Conservation (phyloP, 2,113 vertebrate genomes). For the Sciurus niger region DNA sequence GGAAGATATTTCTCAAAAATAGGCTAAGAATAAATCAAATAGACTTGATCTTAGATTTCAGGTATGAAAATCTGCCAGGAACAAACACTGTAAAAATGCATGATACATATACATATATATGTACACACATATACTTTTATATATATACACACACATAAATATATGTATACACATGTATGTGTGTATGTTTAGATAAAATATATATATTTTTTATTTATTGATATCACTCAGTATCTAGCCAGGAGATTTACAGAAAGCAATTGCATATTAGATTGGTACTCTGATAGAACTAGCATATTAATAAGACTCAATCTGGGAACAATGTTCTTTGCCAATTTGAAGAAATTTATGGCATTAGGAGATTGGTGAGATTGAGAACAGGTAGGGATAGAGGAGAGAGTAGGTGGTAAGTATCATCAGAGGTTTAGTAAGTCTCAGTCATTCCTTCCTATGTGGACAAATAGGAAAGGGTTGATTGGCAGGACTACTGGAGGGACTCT, state of each 20-base stretch:
- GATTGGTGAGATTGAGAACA: fast-evolving
- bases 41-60: background rate
- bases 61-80: background rate
- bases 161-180: too few relatives aligned
- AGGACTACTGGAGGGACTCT: background rate
- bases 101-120: background rate
- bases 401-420: background rate
- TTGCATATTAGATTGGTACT: background rate
- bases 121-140: too few relatives aligned
- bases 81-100: background rate
- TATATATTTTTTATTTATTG: background rate
- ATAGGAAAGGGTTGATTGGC: background rate
- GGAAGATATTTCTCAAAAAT: constrained; percentile 48
- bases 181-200: too few relatives aligned
- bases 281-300: background rate
- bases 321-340: background rate
- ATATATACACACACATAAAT: too few relatives aligned
- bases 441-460: background rate
- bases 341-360: background rate
- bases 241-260: background rate
- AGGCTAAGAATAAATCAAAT: background rate
- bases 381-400: background rate
- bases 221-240: background rate
- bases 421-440: background rate
- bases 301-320: background rate